These are phyloP conservation scores for Dunckerocampus dactyliophorus DNA, from an alignment of 2,113 vertebrate genomes.

Conservation along the genomic window DNA sequence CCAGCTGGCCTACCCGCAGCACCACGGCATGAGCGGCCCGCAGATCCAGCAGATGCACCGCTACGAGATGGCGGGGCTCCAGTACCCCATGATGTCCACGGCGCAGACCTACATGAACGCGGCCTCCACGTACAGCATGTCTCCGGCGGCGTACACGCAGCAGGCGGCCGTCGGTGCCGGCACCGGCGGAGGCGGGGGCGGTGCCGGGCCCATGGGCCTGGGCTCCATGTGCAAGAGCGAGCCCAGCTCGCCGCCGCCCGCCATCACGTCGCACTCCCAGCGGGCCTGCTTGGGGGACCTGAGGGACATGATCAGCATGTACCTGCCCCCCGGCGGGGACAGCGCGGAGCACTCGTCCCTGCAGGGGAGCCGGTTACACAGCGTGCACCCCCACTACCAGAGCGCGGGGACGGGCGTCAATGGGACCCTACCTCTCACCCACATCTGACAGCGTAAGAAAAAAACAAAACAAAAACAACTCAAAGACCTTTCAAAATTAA, in stretches of 20 bases:
- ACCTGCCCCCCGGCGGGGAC: conserved; percentile 94
- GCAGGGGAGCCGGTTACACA: conserved; percentile 88
- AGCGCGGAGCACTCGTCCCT: conserved; percentile 84
- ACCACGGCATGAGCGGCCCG: conserved; percentile 88
- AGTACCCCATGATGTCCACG: conserved; percentile 97
- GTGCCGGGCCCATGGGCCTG: conserved; percentile 85
- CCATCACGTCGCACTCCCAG: conserved; percentile 93
- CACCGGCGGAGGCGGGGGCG: conserved; percentile 64
- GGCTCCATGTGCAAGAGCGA: conserved; percentile 92
- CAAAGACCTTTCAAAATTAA: conserved; percentile 24
- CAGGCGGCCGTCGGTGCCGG: conserved; percentile 82
- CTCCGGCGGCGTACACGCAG: conserved; percentile 82
- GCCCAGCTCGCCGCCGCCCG: conserved; percentile 92
- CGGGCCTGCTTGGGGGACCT: conserved; percentile 94
- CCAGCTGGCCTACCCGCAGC: conserved; percentile 90
- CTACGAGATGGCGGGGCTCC: conserved; percentile 93
- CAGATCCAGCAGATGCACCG: conserved; percentile 97
- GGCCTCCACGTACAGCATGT: conserved; percentile 86
- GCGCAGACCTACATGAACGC: conserved; percentile 94
- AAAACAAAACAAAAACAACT: background rate
- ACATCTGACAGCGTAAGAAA: conserved; percentile 79
- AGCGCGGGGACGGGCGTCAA: conserved; percentile 89
- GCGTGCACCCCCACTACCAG: conserved; percentile 96
- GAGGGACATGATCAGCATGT: conserved; percentile 99
- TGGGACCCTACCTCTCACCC: conserved; percentile 93